Conservation (phyloP, 1,140 invertebrate species). For the Periplaneta americana region DNA sequence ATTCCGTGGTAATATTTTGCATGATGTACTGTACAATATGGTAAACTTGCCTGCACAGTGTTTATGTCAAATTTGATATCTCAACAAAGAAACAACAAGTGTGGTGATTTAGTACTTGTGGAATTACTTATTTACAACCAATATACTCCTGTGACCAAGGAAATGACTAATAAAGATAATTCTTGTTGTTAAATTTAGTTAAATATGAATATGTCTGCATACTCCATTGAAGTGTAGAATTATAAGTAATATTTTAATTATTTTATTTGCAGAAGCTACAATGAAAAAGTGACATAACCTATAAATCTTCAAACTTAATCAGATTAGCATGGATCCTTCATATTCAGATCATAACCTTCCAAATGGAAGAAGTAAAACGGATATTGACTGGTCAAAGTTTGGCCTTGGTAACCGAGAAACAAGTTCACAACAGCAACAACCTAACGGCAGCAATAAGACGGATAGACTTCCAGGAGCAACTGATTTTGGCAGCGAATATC, state of each 20-base stretch:
- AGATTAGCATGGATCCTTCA: neutral
- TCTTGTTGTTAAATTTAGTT: no score
- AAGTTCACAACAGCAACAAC: constrained; percentile 7
- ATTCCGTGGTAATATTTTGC: no score
- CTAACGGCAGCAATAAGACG: constrained; percentile 16
- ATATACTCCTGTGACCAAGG: no score
- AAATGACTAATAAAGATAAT: neutral
- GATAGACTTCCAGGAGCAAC: constrained; percentile 34
- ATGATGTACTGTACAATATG: no score
- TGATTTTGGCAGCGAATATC: constrained; percentile 64
- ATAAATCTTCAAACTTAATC: neutral
- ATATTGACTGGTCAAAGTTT: constrained; percentile 50
- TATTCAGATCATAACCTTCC: neutral
- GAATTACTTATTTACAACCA: no score
- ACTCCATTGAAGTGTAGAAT: no score
- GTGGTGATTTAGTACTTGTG: no score
- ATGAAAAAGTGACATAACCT: neutral
- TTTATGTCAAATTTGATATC: no score
- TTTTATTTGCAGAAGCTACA: neutral
- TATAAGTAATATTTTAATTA: no score
- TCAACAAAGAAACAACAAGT: no score
- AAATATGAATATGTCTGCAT: no score
- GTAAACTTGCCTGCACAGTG: no score
- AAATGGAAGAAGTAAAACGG: neutral
- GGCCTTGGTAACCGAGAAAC: constrained; percentile 42